Conservation (phyloP, 2,113 vertebrate genomes). For the Panthera leo region DNA sequence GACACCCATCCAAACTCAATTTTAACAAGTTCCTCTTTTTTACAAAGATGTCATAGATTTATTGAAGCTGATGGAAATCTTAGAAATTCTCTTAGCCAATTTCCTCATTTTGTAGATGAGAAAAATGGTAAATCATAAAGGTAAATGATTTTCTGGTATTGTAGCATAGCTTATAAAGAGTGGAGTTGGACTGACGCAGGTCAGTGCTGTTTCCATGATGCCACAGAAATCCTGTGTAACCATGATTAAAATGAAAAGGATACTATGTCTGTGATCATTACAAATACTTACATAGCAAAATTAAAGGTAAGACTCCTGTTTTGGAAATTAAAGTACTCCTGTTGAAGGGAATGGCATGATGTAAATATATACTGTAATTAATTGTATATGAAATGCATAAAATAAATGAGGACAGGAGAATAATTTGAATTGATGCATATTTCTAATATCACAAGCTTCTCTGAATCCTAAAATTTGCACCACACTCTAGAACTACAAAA, state of each 20-base stretch:
- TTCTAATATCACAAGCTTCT: background rate
- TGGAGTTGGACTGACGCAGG: background rate
- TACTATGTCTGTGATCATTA: background rate
- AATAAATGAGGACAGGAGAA: background rate
- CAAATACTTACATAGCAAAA: background rate
- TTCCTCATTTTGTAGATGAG: background rate
- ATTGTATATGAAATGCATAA: background rate
- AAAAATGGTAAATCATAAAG: background rate
- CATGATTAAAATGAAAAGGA: background rate
- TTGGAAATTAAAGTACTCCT: background rate
- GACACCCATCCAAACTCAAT: background rate
- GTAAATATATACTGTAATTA: constrained; percentile 18
- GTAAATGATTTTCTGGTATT: background rate
- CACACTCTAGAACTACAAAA: background rate
- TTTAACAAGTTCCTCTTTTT: background rate
- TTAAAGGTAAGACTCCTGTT: background rate
- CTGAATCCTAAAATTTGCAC: background rate
- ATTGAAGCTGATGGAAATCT: background rate
- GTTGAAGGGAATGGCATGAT: background rate
- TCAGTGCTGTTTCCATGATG: background rate
- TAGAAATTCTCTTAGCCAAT: background rate
- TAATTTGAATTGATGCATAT: background rate
- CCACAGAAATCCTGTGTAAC: background rate
- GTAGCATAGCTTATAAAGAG: background rate
- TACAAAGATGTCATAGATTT: background rate